Base-by-base conservation (phyloP, 64 coral and sea anemone species). In the Pocillopora damicornis region DNA sequence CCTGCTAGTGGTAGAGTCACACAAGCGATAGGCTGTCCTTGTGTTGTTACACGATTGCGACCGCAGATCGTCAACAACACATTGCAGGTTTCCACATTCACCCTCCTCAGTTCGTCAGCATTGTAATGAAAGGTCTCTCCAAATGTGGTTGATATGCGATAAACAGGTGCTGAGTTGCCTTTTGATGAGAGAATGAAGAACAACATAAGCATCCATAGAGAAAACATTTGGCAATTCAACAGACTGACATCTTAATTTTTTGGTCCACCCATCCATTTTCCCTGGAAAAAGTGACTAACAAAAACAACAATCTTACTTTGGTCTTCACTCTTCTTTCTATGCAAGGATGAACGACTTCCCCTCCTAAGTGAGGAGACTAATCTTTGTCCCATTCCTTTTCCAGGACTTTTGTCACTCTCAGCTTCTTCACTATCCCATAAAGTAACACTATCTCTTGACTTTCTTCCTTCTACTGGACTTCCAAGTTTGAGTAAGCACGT, bases 11-110 rank as follows among this genome's bases (percentile, higher is more conserved):
- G 88, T 36, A 96, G 61, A 2, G 76, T 45, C 20, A 93, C 25
- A 61, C 73, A 86, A 35, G 91, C 94, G 60, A 96, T 81, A 0
- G 94, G 69, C 34, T 87, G 71, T n/a, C 75, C 82, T 79, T 88
- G 79, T 2, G 71, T 61, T 8, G 91, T 96, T 13, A 82, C 78
- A 13, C 91, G 91, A 89, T 93, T 96, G 60, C 88, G 83, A 0
- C 94, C 94, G 35, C 94, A 93, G 16, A 96, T 83, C 51, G 25
- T 87, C 13, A 94, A 58, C 58, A 80, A 56, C 13, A 94, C 76
- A 11, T 22, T 80, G 23, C 81, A 64, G 5, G 57, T 87, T 11
- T 89, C 92, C 76, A 90, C 76, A 37, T 95, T 79, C 15, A 95
- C 60, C 23, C 86, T 92, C 60, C 86, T 88, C 15, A 95, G 59